Evolutionary conservation across 1,140 invertebrate genomes (phyloP), one percentile per base, ranked within the genome.

Genomic region (Drosophila micromelanica): DNA sequence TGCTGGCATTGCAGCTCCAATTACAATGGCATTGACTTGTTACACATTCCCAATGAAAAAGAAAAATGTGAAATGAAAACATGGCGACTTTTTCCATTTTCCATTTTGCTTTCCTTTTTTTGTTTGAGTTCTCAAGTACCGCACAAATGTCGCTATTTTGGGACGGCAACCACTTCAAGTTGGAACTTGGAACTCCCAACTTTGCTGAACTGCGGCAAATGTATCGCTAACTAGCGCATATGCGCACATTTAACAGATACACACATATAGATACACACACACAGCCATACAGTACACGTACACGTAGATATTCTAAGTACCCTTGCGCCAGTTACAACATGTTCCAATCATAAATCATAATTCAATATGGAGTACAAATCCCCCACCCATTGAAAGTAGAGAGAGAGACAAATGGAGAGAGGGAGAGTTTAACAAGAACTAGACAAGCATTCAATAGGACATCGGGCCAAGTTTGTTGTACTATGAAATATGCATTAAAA

Each of bases 141-240:
- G 64, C 73, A 85, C 85, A 90, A 90, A 90, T 90, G 85, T 90
- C 86, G 80, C 80, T 89, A 89, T 89, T 89, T 89, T 78, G 52
- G 75, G 80, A 55, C 70, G 74, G 64, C 86, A 79, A 80, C 85
- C 85, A 90, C 80, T 90, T 75, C 35, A 62, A 46, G 35, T 59
- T 46, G 11, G 49, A 57, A 62, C 57, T 69, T 52, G 6, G 57
- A 56, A 64, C 56, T 67, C 46, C 68, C 62, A 38, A 54, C 40
- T 65, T 59, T 12, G 38, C 23, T 70, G 57, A 61, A 71, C 59
- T 76, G 73, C 75, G 67, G 67, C 48, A 51, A 78, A 84, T 82
- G 80, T 87, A 62, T 68, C 79, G 76, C 70, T 89, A 89, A 89
- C 85, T 84, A 90, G 80, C 85, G 70, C 84, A 89, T 89, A 89